Evolutionary conservation across 2,797 vertebrate species (phyloP).

Genomic region (Trachops cirrhosus): DNA sequence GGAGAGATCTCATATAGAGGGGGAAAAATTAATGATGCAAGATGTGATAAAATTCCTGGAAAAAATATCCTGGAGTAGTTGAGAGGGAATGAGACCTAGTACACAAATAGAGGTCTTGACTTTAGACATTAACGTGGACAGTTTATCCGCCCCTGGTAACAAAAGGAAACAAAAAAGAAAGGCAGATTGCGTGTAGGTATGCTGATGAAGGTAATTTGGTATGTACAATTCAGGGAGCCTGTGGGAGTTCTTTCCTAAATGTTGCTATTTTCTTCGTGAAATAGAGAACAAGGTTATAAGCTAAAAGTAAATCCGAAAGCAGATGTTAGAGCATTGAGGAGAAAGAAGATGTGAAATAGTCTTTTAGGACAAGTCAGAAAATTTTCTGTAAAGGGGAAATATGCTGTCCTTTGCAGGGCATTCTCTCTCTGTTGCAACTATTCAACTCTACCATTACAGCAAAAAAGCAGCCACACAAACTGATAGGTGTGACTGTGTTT

Average conservation of each 20-base stretch:
- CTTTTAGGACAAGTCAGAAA: not conserved
- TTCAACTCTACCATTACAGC: not conserved
- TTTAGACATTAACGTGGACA: not conserved
- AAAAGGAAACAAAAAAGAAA: not conserved
- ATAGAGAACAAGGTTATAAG: constrained; percentile 14
- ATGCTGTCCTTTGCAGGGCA: not conserved
- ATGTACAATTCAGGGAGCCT: not conserved
- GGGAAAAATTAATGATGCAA: constrained; percentile 2
- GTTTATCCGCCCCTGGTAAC: not conserved
- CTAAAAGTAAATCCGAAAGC: constrained; percentile 1
- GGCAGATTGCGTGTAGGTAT: rapidly evolving
- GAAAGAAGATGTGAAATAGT: not conserved
- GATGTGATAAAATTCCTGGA: not conserved
- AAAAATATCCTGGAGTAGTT: constrained; percentile 1
- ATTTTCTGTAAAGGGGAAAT: not conserved
- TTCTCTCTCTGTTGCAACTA: not conserved
- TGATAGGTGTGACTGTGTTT: not conserved
- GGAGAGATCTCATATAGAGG: constrained; percentile 19
- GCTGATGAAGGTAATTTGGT: not conserved
- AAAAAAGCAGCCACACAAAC: not conserved
- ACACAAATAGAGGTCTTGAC: not conserved
- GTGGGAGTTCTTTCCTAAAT: not conserved
- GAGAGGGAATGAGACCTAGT: not conserved
- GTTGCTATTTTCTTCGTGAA: constrained; percentile 25
- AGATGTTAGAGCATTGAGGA: not conserved